These are phyloP conservation scores for Tuberolachnus salignus DNA, from an alignment of 2,888 invertebrate genomes.

Conservation along the genomic window DNA sequence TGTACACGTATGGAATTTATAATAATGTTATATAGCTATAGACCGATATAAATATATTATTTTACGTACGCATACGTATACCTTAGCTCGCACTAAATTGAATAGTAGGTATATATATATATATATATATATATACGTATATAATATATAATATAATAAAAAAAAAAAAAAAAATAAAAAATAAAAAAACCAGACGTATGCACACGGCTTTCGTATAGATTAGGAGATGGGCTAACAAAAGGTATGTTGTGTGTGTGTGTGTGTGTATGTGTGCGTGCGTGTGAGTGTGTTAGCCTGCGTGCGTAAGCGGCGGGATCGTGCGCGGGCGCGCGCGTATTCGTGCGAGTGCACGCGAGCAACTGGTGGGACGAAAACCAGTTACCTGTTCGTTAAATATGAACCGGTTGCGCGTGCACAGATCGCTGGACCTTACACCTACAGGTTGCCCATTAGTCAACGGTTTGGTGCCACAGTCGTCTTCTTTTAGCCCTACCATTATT, in stretches of 20 bases:
- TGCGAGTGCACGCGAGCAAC: background rate
- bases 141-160: too few relatives aligned
- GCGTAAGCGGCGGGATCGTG: background rate
- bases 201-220: conserved; percentile 41
- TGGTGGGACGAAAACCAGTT: conserved; percentile 55
- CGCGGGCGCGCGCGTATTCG: background rate
- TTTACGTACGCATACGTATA: background rate
- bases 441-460: conserved; percentile 55
- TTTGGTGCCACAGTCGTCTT: conserved; percentile 54
- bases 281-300: too few relatives aligned
- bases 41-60: conserved; percentile 12
- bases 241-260: conserved; percentile 39
- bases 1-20: conserved; percentile 36
- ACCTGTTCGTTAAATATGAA: conserved; percentile 55
- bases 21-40: conserved; percentile 35
- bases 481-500: conserved; percentile 30
- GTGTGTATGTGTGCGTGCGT: background rate
- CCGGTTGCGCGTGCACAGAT: conserved; percentile 52
- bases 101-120: conserved; percentile 24
- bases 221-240: conserved; percentile 55
- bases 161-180: too few relatives aligned
- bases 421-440: conserved; percentile 55
- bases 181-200: conserved; percentile 16
- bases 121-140: too few relatives aligned
- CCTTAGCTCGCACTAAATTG: conserved; percentile 41